phyloP scores from a whole-genome alignment of 2,888 invertebrate species.

The Amphipoea lucens region DNA sequence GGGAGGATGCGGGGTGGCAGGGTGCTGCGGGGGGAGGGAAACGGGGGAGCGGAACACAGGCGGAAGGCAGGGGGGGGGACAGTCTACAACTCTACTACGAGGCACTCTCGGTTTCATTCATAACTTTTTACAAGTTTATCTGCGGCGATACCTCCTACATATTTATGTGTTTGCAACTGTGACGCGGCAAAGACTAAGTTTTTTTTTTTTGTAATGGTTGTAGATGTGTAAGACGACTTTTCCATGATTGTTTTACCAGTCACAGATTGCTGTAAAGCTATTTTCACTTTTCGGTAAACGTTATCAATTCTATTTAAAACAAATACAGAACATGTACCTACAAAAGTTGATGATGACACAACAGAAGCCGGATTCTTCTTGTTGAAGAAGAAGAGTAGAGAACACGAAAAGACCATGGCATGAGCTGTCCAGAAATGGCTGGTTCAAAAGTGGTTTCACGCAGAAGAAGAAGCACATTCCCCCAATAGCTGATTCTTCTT shows the following conservation, averaged over 20 bases:
- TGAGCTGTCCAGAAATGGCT: neutral
- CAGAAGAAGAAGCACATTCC: neutral
- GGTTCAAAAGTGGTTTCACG: too few species aligned
- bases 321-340: neutral
- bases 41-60: conserved; percentile 55
- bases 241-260: neutral
- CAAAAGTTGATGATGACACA: neutral
- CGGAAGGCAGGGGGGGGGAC: conserved; percentile 68
- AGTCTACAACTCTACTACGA: conserved; percentile 88
- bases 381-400: neutral
- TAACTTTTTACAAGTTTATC: conserved; percentile 91
- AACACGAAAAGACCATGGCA: neutral
- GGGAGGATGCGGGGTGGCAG: conserved; percentile 69
- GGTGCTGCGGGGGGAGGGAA: conserved; percentile 58
- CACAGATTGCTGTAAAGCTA: neutral
- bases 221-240: conserved; percentile 30
- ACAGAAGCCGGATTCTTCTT: neutral
- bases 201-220: conserved; percentile 33
- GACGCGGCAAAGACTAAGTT: conserved; percentile 79
- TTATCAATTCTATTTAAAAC: neutral
- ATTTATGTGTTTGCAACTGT: conserved; percentile 89
- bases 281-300: neutral
- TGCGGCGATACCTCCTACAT: conserved; percentile 89
- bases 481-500: neutral
- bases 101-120: conserved; percentile 90